Evolutionary conservation across 2,797 vertebrate genomes (phyloP).

Genomic region (Onychomys torridus): DNA sequence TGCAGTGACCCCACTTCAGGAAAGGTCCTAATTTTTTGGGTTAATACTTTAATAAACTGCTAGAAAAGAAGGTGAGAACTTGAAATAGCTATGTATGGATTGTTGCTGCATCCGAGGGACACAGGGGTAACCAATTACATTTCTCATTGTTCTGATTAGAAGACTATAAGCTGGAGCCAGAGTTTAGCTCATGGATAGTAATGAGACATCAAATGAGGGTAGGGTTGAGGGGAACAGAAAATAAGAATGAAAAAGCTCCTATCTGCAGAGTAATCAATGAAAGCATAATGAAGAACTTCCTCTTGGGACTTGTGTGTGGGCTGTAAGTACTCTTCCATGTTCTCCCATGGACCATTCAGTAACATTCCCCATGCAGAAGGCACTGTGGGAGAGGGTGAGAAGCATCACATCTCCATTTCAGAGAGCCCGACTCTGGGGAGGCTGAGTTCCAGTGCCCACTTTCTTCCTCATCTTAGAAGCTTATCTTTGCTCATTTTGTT

Average conservation of each 20-base stretch:
- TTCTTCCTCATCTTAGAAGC: background rate
- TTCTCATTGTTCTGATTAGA: background rate
- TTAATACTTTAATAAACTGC: constrained; percentile 8
- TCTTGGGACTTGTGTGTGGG: background rate
- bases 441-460: background rate
- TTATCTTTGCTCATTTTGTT: background rate
- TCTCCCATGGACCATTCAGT: background rate
- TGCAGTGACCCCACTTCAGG: background rate
- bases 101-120: background rate
- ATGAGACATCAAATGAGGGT: background rate
- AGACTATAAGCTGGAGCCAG: background rate
- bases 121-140: background rate
- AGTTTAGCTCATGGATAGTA: background rate
- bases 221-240: background rate
- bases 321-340: background rate
- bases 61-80: background rate
- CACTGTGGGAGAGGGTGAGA: background rate
- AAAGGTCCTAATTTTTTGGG: background rate
- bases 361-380: background rate
- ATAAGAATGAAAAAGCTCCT: background rate
- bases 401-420: background rate
- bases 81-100: background rate
- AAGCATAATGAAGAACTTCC: background rate
- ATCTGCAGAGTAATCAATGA: background rate
- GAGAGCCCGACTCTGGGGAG: background rate